Conservation (phyloP, 2,113 vertebrate genomes). For the Mus musculus region GRCm39 chrX:145012501-145013000, state of each 20-base stretch:
- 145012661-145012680: background rate
- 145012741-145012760: conserved; percentile 22
- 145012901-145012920: background rate
- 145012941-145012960: background rate
- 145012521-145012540: conserved; percentile 67
- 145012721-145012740: background rate
- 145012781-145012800: background rate
- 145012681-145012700: conserved; percentile 25
- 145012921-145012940: background rate
- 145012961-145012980: background rate
- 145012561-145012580: conserved; percentile 42
- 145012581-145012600: conserved; percentile 21
- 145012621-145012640: conserved; percentile 40
- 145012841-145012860: background rate
- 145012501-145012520: conserved; percentile 70
- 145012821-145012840: background rate
- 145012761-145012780: conserved; percentile 36
- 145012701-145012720: conserved; percentile 31
- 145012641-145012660: conserved; percentile 35
- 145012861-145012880: background rate
- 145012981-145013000: background rate
- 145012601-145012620: background rate
- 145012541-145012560: conserved; percentile 62
- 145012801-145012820: conserved; percentile 18
- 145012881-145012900: background rate